These are phyloP conservation scores for Aptenodytes forsteri DNA, from an alignment of 2,113 vertebrate genomes.

Conservation along the genomic window DNA sequence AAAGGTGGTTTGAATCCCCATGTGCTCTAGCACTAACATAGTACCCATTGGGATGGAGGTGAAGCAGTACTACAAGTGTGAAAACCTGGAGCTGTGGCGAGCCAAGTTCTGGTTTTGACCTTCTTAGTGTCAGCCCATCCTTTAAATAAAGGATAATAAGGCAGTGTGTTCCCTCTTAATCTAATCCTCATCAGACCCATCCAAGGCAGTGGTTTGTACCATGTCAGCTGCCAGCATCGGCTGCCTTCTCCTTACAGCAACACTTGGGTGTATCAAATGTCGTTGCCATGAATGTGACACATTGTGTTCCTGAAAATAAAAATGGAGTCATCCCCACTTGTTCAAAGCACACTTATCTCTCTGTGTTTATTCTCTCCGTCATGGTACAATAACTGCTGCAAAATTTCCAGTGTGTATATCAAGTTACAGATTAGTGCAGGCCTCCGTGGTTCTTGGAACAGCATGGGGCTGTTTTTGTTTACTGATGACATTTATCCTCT, in stretches of 20 bases:
- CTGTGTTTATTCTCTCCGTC: not conserved
- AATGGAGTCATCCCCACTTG: not conserved
- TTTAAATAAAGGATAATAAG: not conserved
- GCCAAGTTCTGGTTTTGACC: not conserved
- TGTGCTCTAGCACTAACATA: not conserved
- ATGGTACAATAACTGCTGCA: not conserved
- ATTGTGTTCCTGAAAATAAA: not conserved
- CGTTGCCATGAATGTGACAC: not conserved
- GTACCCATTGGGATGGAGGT: not conserved
- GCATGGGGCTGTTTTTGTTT: slow-evolving; percentile 57
- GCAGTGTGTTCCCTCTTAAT: not conserved
- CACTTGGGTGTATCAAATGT: not conserved
- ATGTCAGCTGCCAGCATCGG: accelerated
- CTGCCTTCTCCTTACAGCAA: not conserved
- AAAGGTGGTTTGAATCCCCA: not conserved
- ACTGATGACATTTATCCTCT: slow-evolving; percentile 53
- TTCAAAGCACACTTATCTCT: not conserved
- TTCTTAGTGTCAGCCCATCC: not conserved
- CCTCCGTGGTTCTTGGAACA: slow-evolving; percentile 11
- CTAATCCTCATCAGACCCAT: not conserved
- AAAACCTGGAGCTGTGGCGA: not conserved
- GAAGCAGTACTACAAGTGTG: not conserved
- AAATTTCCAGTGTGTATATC: not conserved
- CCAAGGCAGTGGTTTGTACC: not conserved
- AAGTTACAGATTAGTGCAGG: slow-evolving; percentile 32